Evolutionary conservation across 2,113 vertebrate genomes (phyloP), one percentile per base, ranked within the genome.

Genomic region (Phylloscopus whistleri): DNA sequence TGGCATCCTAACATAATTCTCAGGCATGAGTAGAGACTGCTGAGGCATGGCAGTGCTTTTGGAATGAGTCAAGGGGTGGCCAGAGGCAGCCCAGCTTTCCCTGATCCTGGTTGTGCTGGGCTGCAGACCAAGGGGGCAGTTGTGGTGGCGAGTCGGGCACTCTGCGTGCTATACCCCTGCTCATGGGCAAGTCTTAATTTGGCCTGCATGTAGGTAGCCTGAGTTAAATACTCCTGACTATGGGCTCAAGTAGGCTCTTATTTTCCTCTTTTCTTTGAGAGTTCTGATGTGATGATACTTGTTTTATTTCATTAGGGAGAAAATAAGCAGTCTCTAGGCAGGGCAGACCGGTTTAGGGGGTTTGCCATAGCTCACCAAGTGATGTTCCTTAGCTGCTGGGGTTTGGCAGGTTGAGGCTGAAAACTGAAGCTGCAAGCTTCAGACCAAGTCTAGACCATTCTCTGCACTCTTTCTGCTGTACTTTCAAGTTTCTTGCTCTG

Each of bases 131-230:
- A 16, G 21, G 2, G 15, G 24, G 16, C 43, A 11, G 41, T 20
- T 64, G 56, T 10, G 5, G 19, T 23, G 44, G 16, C 33, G 37
- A 56, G n/a, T 41, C 0, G 0, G 26, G 41, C 51, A 2, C 46
- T 41, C 72, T 52, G 37, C 4, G 0, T 51, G 30, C 1, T 1
- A 21, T 28, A 33, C 44, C 30, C 18, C 30, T 63, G 37, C 30
- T 90, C 23, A 8, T 0, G 2, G 59, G 52, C 59, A 56, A 33
- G 39, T 55, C 4, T 0, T 4, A 33, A 51, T 73, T 66, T 39
- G 31, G 16, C 37, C 41, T 83, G 20, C 0, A 0, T 27, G 22
- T 62, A 43, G 30, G 30, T 43, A 89, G 49, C 37, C 26, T 1
- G 10, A 73, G 22, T 72, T 87, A 63, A 84, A 78, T 10, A 5